Base-by-base conservation (phyloP, 2,113 vertebrate species). In the Oreochromis tanganicae region DNA sequence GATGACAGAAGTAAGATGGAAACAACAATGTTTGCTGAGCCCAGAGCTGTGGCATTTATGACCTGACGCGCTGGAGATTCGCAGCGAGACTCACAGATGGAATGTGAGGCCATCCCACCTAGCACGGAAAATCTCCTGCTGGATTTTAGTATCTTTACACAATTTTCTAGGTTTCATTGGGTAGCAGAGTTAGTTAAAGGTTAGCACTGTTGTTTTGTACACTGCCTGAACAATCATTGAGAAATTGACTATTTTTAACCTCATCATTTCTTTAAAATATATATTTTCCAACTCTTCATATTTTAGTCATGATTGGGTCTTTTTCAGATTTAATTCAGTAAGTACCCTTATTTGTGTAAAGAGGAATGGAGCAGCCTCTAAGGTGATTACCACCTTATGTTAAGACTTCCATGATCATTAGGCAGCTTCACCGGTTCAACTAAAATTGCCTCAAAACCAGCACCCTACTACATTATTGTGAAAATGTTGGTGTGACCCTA, bases 1-100 rank as follows among this genome's bases (percentile, higher is more conserved):
- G 89, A 92, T 95, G 90, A 93, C 92, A 88, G 88, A 87, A 92
- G 87, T 78, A 90, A 93, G 94, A 94, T 92, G 87, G 92, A 94
- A 91, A 89, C 52, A 66, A 91, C 90, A 91, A 85, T 82, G 80
- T 95, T 95, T 94, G 93, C 91, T 92, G 87, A 93, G 93, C 87
- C 92, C 91, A 68, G 88, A 93, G 86, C 86, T 91, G 88, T 90
- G 90, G 89, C 84, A 87, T 68, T 68, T 81, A 48, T 10, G 82
- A 75, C 59, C 91, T 88, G 92, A 92, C 80, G 80, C 89, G 73
- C 63, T 71, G 82, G 50, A 89, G 83, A 93, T 91, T 24, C 24
- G 24, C 24, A 24, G 24, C 24, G 24, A 86, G 81, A 86, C 82
- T 75, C 21, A 9, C 59, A 82, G 86, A 89, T 68, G 46, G 61